Conservation (phyloP, 2,113 vertebrate genomes). For the Corythornis cristatus region DNA sequence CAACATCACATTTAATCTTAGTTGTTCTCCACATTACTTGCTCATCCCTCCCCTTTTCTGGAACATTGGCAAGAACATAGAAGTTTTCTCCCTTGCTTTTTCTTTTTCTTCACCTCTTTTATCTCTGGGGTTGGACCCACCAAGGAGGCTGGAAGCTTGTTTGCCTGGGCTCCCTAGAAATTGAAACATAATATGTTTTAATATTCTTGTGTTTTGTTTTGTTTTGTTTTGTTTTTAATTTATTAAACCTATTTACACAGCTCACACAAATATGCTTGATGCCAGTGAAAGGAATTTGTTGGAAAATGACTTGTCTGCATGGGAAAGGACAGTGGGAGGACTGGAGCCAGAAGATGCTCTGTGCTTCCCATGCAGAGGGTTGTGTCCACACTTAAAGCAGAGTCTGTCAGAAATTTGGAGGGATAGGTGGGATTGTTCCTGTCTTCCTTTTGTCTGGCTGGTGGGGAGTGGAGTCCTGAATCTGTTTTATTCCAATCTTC, state of each 20-base stretch:
- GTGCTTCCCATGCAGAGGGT: background rate
- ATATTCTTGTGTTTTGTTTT: background rate
- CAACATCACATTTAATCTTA: conserved; percentile 68
- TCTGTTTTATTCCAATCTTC: background rate
- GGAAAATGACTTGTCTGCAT: background rate
- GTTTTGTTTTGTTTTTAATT: too few relatives aligned
- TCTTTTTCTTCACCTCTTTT: background rate
- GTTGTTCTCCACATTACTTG: conserved; percentile 46
- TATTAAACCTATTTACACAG: background rate
- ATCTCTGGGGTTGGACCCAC: background rate
- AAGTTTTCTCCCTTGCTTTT: background rate
- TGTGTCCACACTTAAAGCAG: background rate
- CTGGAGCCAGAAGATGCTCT: background rate
- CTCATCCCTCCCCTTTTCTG: background rate
- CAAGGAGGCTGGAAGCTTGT: background rate
- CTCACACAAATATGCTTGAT: background rate
- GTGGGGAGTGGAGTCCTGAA: background rate
- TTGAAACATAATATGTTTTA: background rate
- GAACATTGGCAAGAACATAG: background rate
- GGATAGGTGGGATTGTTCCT: background rate
- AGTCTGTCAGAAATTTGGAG: background rate
- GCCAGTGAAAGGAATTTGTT: background rate
- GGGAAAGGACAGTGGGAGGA: background rate
- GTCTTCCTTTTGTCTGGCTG: background rate
- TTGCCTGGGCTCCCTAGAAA: background rate